Evolutionary conservation across 2,888 invertebrate genomes (phyloP).

Genomic region (Portevinia maculata): DNA sequence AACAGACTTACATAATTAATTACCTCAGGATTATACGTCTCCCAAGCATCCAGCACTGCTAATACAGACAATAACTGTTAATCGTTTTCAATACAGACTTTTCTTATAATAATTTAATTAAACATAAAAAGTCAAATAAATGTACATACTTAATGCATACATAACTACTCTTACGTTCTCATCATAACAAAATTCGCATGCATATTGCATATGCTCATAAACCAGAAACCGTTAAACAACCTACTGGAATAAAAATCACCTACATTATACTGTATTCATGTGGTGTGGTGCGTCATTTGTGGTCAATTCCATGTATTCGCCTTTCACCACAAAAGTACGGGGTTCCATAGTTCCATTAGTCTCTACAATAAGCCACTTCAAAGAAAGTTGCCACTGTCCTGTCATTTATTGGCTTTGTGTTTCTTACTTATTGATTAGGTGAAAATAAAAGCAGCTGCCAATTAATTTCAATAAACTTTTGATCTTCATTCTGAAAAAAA

Average conservation of each 20-base stretch:
- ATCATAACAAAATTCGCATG: constrained; percentile 15
- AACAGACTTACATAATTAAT: no score
- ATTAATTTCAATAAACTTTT: constrained; percentile 12
- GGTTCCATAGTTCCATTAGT: no score
- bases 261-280: constrained; percentile 25
- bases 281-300: constrained; percentile 33
- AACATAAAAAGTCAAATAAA: no score
- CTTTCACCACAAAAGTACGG: constrained; percentile 32
- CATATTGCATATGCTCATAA: constrained; percentile 29
- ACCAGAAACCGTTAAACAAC: constrained; percentile 44
- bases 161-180: constrained; percentile 1
- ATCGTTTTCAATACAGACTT: no score
- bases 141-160: no score
- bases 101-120: no score
- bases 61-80: no score
- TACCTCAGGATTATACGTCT: no score
- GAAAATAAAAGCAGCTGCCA: constrained; percentile 14
- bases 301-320: constrained; percentile 38
- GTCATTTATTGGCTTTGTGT: no score
- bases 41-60: no score
- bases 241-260: constrained; percentile 15
- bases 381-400: no score
- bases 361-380: no score
- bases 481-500: constrained; percentile 5
- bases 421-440: neutral